phyloP scores from a whole-genome alignment of 1,140 invertebrate genomes.

The Choristoneura fumiferana region DNA sequence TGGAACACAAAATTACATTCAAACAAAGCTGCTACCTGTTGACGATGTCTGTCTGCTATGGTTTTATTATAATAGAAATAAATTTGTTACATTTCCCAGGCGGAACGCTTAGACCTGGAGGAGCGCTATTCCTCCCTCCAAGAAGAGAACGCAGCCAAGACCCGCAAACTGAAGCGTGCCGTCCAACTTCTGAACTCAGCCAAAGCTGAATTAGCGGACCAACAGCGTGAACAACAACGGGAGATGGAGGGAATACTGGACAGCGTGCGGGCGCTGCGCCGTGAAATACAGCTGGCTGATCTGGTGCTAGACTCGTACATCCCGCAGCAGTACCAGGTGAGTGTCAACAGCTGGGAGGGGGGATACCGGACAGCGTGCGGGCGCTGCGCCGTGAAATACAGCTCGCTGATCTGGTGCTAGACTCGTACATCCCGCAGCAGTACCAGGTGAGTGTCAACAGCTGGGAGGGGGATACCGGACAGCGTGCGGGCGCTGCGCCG shows the following conservation, averaged over 20 bases:
- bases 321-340: constrained; percentile 95
- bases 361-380: not conserved
- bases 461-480: not conserved
- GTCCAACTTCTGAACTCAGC: constrained; percentile 89
- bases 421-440: not conserved
- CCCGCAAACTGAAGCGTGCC: constrained; percentile 95
- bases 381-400: not conserved
- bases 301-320: constrained; percentile 93
- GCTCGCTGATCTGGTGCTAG: not conserved
- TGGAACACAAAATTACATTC: no score
- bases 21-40: no score
- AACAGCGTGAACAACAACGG: constrained; percentile 95
- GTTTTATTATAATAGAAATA: no score
- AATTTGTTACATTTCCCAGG: constrained; percentile 66
- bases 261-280: constrained; percentile 91
- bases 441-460: constrained; percentile 40
- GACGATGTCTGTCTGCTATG: no score
- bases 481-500: not conserved
- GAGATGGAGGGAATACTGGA: constrained; percentile 98
- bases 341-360: constrained; percentile 83
- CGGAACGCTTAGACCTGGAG: constrained; percentile 96
- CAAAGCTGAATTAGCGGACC: constrained; percentile 92
- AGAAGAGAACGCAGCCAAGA: constrained; percentile 95
- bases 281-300: constrained; percentile 95
- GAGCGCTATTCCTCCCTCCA: constrained; percentile 96